Percentiles rank a stretch among this genome's conserved stretches.
phyloP scores from a whole-genome alignment of 2,113 vertebrate species.

The Oreochromis tanganicae region DNA sequence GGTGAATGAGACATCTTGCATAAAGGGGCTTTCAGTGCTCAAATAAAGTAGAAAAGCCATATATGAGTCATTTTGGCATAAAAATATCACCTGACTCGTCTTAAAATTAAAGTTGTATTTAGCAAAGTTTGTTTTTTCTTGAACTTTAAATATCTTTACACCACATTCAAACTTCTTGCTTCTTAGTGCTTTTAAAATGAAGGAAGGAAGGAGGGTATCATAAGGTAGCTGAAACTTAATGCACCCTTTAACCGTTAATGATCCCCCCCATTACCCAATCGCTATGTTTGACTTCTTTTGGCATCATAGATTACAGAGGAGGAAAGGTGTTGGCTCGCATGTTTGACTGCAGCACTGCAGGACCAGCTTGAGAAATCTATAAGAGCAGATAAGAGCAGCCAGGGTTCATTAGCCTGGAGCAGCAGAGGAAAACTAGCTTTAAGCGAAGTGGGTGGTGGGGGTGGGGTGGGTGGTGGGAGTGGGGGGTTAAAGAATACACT shows the following conservation, averaged over 20 bases:
- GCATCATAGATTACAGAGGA: conserved; percentile 48
- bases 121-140: neutral
- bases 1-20: neutral
- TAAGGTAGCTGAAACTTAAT: conserved; percentile 23
- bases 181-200: neutral
- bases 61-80: neutral
- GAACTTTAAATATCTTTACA: neutral
- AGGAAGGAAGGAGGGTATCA: neutral
- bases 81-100: neutral
- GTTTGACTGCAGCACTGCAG: conserved; percentile 6
- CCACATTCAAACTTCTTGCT: neutral
- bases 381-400: conserved; percentile 44
- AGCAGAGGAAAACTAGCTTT: neutral
- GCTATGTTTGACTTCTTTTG: conserved; percentile 41
- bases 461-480: neutral
- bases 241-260: conserved; percentile 36
- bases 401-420: conserved; percentile 42
- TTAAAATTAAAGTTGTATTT: neutral
- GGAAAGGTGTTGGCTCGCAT: neutral
- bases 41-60: neutral
- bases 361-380: conserved; percentile 51
- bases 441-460: neutral
- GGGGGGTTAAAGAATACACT: neutral
- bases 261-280: conserved; percentile 52
- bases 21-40: neutral